A percentile compares a stretch with the other conserved stretches of the same genome.
These are phyloP conservation scores for Danaus plexippus DNA, from an alignment of 1,140 invertebrate species.

Conservation along the genomic window DNA sequence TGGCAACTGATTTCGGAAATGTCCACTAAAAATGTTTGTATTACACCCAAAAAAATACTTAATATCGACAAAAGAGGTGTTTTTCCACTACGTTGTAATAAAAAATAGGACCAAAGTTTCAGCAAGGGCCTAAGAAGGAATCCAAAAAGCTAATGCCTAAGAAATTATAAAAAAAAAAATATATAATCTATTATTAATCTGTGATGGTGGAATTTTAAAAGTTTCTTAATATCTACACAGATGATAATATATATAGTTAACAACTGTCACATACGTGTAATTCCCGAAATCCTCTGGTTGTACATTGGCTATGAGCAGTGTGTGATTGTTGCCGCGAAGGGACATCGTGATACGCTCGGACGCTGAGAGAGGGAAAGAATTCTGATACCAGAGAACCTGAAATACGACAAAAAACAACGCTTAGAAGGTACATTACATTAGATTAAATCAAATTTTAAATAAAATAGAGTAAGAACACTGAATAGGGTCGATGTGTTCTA, in stretches of 20 bases:
- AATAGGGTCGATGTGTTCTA: not conserved
- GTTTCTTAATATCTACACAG: not conserved
- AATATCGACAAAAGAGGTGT: too few species aligned
- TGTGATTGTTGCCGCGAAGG: slow-evolving; percentile 75
- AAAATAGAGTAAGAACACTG: not conserved
- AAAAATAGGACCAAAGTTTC: too few species aligned
- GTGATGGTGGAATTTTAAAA: too few species aligned
- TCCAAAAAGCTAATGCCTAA: not conserved
- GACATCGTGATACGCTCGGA: slow-evolving; percentile 76
- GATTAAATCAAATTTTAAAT: too few species aligned
- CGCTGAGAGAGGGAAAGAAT: slow-evolving; percentile 77
- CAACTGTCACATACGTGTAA: slow-evolving; percentile 69
- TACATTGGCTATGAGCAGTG: slow-evolving; percentile 76
- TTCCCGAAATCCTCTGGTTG: slow-evolving; percentile 79
- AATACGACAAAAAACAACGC: not conserved
- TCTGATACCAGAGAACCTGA: slow-evolving; percentile 78
- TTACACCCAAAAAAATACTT: too few species aligned
- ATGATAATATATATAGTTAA: too few species aligned
- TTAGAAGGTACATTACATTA: too few species aligned
- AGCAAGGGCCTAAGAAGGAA: too few species aligned
- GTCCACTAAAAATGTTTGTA: too few species aligned
- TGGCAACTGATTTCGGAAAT: too few species aligned
- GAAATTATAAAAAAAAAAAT: not conserved
- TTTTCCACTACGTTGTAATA: too few species aligned
- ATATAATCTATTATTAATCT: too few species aligned